phyloP scores from a whole-genome alignment of 2,888 invertebrate species.

The Horisme vitalbata region DNA sequence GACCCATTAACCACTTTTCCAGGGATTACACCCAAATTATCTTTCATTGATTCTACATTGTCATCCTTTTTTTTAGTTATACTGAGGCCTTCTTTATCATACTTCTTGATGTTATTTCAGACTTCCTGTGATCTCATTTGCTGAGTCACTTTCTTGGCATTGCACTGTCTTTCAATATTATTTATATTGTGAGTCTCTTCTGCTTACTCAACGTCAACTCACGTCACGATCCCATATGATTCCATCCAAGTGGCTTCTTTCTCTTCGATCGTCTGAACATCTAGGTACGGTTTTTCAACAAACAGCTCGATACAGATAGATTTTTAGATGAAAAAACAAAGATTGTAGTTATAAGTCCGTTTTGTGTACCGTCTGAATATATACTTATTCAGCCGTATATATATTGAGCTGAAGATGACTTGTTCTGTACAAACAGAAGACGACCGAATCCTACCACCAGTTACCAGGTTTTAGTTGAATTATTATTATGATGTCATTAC shows the following conservation, averaged over 20 bases:
- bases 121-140: conserved; percentile 22
- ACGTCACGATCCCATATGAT: conserved; percentile 3
- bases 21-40: too few relatives aligned
- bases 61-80: too few relatives aligned
- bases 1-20: too few relatives aligned
- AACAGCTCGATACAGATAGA: too few relatives aligned
- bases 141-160: conserved; percentile 27
- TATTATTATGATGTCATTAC: conserved; percentile 20
- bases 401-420: too few relatives aligned
- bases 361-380: too few relatives aligned
- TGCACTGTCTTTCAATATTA: conserved; percentile 10
- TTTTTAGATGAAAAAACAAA: too few relatives aligned
- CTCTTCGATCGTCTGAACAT: not conserved
- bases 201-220: not conserved
- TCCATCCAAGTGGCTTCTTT: not conserved
- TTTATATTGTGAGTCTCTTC: not conserved
- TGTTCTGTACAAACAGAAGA: too few relatives aligned
- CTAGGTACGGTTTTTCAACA: too few relatives aligned
- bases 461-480: not conserved
- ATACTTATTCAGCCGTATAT: too few relatives aligned
- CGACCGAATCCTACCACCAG: too few relatives aligned
- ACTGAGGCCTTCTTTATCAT: not conserved
- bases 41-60: not conserved
- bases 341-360: too few relatives aligned
- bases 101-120: conserved; percentile 27